Evolutionary conservation across 2,888 invertebrate species (phyloP), one percentile per base, ranked within the genome.

Genomic region (Heliconius sara): DNA sequence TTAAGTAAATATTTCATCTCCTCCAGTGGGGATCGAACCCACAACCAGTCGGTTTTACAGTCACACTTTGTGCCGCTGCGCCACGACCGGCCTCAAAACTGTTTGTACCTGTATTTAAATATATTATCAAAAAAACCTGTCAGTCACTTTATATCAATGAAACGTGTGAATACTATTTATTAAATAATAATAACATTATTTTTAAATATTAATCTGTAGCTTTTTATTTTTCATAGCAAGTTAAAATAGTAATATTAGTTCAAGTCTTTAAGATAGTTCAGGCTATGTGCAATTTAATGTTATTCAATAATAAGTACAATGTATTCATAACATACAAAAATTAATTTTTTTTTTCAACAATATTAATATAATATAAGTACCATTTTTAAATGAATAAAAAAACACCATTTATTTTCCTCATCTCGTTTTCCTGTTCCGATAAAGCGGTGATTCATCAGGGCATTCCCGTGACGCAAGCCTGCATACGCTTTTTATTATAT

Each of bases 361-460:
- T 27, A 16, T 16, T 6, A 63, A 27, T 63, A 25, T 16, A 63
- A 13, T 6, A 10, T 65, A 25, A 16, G 16, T 65, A 27, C 5
- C 6, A 65, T 65, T 43, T 16, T 34, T 34, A 34, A 34, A 34
- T 34, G 34, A 34, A 34, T 34, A 52, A 74, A 71, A 25, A 57
- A 74, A 19, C 1, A 57, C 60, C 2, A 67, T 60, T 66, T 65
- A 39, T 73, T 43, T 66, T 63, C n/a, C n/a, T 2, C 34, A 76
- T 80, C 79, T 80, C 76, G 72, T 82, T 81, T 82, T 82, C 81
- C 81, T 79, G 82, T 83, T 82, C 43, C 67, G 79, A 72, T 82
- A 80, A 78, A 71, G 78, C 67, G 73, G 66, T 83, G 84, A 84
- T 67, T 84, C 84, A 84, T 57, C 70, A 70, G 84, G 82, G 76